Percentiles rank a stretch among this genome's conserved stretches.
These are phyloP conservation scores for Petrocephalus schoutedeni DNA, from an alignment of 2,797 vertebrate genomes.

Conservation along the genomic window DNA sequence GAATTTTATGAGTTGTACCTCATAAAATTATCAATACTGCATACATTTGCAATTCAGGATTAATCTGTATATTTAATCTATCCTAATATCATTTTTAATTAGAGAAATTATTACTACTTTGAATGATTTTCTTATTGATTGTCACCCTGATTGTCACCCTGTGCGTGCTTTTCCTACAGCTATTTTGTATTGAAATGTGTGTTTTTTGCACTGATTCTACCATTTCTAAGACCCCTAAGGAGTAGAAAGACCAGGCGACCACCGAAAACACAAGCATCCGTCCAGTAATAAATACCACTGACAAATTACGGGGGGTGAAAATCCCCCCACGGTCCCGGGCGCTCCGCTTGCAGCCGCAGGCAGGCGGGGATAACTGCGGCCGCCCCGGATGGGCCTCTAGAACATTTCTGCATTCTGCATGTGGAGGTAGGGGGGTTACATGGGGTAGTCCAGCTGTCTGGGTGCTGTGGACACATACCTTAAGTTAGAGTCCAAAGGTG, in stretches of 20 bases:
- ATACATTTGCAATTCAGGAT: neutral
- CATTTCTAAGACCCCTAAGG: neutral
- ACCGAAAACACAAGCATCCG: slow-evolving; percentile 32
- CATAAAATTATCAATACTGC: neutral
- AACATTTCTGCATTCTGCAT: neutral
- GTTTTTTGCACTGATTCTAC: neutral
- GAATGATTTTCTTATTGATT: neutral
- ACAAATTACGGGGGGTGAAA: slow-evolving; percentile 29
- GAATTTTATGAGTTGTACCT: neutral
- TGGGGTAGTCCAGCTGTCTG: neutral
- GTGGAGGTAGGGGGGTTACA: neutral
- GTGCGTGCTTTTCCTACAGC: neutral
- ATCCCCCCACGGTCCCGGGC: neutral
- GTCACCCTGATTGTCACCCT: neutral
- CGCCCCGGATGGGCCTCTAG: neutral
- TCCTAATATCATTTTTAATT: neutral
- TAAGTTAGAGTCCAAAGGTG: neutral
- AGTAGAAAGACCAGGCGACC: neutral
- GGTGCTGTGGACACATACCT: neutral
- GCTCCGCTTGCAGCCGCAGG: neutral
- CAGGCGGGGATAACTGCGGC: neutral
- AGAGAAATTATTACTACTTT: neutral
- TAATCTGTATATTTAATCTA: neutral
- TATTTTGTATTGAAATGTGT: neutral
- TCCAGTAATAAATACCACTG: slow-evolving; percentile 15